A percentile compares a stretch with the other conserved stretches of the same genome.
These are phyloP conservation scores for Polyploca ridens DNA, from an alignment of 2,888 invertebrate genomes.

Conservation along the genomic window DNA sequence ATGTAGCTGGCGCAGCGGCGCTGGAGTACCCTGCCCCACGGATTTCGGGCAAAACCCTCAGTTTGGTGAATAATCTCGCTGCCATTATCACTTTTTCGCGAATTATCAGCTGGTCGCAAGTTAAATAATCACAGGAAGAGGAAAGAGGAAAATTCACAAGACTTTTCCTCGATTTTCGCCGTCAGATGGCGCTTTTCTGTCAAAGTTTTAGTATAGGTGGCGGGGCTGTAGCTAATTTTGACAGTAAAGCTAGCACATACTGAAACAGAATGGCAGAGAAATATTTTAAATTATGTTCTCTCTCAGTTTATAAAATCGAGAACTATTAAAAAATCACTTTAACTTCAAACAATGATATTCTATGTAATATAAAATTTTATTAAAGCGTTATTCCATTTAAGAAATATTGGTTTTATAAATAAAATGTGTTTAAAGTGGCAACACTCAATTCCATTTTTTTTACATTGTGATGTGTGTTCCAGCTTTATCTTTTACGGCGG, in stretches of 20 bases:
- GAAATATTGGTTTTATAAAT: not conserved
- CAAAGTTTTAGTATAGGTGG: conserved; percentile 46
- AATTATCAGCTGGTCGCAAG: conserved; percentile 38
- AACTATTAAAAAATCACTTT: not conserved
- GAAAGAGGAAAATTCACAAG: conserved; percentile 48
- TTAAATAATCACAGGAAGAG: conserved; percentile 82
- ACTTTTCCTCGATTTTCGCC: conserved; percentile 33
- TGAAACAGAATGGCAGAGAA: not conserved
- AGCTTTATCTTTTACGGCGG: conserved; percentile 55
- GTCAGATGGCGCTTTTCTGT: conserved; percentile 52
- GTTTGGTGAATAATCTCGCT: conserved; percentile 70
- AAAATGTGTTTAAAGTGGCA: conserved; percentile 40
- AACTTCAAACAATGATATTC: not conserved
- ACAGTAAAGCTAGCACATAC: conserved; percentile 23
- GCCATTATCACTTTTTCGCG: conserved; percentile 62
- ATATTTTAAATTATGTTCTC: not conserved
- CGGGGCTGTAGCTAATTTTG: conserved; percentile 34
- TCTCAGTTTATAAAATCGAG: not conserved
- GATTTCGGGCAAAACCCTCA: conserved; percentile 68
- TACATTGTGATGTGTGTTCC: conserved; percentile 41
- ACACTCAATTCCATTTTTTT: conserved; percentile 40
- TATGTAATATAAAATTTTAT: not conserved
- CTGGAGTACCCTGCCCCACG: conserved; percentile 59
- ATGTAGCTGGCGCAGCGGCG: conserved; percentile 75
- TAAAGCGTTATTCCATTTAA: not conserved